phyloP scores from a whole-genome alignment of 2,888 invertebrate species.

The Drosophila nr. fundita region DNA sequence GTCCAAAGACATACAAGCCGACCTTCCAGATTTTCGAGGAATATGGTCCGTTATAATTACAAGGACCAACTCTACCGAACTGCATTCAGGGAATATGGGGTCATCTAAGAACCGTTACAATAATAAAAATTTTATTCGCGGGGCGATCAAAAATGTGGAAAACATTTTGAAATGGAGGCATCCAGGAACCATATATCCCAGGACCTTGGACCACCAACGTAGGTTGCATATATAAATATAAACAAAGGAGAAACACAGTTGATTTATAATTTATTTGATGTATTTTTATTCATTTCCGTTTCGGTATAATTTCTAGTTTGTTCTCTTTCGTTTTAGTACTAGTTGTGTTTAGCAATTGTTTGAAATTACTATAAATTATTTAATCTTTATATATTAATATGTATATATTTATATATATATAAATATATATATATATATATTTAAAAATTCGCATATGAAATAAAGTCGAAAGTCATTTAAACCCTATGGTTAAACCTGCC shows the following conservation, averaged over 20 bases:
- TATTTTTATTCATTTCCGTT: conserved; percentile 81
- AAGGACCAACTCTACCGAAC: no score
- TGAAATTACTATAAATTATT: conserved; percentile 80
- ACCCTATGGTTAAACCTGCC: conserved; percentile 46
- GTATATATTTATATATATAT: conserved; percentile 58
- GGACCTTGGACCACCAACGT: neutral
- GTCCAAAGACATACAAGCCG: no score
- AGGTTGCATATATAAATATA: neutral
- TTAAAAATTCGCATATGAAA: conserved; percentile 81
- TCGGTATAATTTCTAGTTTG: conserved; percentile 83
- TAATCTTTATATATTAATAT: conserved; percentile 71
- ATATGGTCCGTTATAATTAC: no score
- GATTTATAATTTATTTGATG: conserved; percentile 67
- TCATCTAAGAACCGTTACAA: neutral
- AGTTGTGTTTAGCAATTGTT: conserved; percentile 76
- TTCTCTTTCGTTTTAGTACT: conserved; percentile 79
- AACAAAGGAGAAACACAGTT: neutral
- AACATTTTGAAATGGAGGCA: neutral
- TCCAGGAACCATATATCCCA: neutral
- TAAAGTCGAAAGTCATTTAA: conserved; percentile 76
- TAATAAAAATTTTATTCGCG: neutral
- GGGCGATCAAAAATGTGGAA: neutral
- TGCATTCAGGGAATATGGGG: neutral
- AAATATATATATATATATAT: conserved; percentile 61
- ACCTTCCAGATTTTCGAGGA: no score